Base-by-base conservation (phyloP, 1,140 invertebrate species). In the Lasioglossum albipes region DNA sequence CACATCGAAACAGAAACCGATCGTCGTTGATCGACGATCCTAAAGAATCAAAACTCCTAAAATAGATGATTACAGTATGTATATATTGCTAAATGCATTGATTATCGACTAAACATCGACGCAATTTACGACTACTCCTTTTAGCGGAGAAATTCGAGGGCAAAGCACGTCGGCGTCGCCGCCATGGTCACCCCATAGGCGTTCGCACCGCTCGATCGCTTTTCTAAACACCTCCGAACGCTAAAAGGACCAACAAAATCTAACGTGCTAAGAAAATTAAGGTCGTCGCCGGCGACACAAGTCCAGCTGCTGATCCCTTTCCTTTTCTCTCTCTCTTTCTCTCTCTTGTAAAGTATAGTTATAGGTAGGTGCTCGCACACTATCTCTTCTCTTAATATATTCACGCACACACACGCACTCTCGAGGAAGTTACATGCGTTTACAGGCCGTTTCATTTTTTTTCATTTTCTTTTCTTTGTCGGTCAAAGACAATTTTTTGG, bases 311-410 rank as follows among this genome's bases (percentile, higher is more conserved):
- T 77, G 45, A 75, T 77, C 70, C 41, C 31, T 69, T 57, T 75
- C 66, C 45, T 61, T 75, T 49, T 12, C 7, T 45, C 45, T 45
- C 45, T 10, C 45, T 49, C 9, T 49, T 0, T 49, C 45, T 12
- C 45, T 49, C 45, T 62, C 70, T 62, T 18, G 20, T 71, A 41
- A 59, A 77, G 31, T 80, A 74, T 80, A 62, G 72, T 79, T 66
- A 79, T 66, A 76, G 27, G 36, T 83, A n/a, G 62, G 69, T 75
- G 77, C 66, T 84, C 69, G 75, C 81, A 67, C 65, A 75, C 78
- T 81, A 80, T 75, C 66, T 77, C 59, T 9, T 73, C 64, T 75
- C 65, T 49, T 49, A 49, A 42, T 72, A 36, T 70, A 71, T 52
- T 42, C 72, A 71, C 72, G 67, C 75, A 76, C 79, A 59, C 79